Conservation (phyloP, 2,888 invertebrate species). For the Xestia sexstrigata region DNA sequence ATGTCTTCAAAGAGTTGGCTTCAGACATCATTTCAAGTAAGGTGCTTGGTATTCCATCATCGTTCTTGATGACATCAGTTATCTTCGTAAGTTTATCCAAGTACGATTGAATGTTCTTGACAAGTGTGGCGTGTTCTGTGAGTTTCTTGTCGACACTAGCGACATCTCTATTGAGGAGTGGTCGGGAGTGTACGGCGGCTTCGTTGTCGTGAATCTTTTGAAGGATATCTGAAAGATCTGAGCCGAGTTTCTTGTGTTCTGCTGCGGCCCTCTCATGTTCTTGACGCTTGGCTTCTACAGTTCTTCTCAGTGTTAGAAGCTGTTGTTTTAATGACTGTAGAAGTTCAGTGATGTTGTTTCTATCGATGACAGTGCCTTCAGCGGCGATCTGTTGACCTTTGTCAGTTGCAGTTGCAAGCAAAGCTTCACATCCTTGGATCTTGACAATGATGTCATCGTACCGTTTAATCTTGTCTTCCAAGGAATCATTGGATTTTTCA, state of each 20-base stretch:
- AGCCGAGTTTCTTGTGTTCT: conserved; percentile 96
- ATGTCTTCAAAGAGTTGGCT: conserved; percentile 94
- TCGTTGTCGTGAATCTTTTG: conserved; percentile 96
- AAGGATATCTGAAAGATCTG: conserved; percentile 95
- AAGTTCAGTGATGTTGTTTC: conserved; percentile 96
- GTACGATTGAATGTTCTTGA: conserved; percentile 92
- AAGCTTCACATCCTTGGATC: conserved; percentile 97
- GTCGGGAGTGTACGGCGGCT: conserved; percentile 95
- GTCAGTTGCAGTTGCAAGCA: conserved; percentile 96
- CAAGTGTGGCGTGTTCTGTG: conserved; percentile 93
- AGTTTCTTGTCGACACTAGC: conserved; percentile 95
- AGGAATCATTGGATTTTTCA: conserved; percentile 95
- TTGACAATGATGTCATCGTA: conserved; percentile 96
- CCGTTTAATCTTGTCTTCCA: conserved; percentile 96
- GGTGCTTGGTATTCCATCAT: conserved; percentile 95
- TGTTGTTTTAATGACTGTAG: conserved; percentile 96
- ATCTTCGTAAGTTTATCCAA: conserved; percentile 93
- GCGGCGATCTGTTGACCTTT: conserved; percentile 98
- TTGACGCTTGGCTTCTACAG: conserved; percentile 96
- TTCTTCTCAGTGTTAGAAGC: conserved; percentile 93
- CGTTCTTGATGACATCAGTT: conserved; percentile 93
- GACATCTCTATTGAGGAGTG: conserved; percentile 94
- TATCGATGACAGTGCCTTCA: conserved; percentile 96
- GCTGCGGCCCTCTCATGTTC: conserved; percentile 97
- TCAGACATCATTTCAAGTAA: conserved; percentile 96